Evolutionary conservation across 2,113 vertebrate genomes (phyloP).

Genomic region (Craseonycteris thonglongyai): DNA sequence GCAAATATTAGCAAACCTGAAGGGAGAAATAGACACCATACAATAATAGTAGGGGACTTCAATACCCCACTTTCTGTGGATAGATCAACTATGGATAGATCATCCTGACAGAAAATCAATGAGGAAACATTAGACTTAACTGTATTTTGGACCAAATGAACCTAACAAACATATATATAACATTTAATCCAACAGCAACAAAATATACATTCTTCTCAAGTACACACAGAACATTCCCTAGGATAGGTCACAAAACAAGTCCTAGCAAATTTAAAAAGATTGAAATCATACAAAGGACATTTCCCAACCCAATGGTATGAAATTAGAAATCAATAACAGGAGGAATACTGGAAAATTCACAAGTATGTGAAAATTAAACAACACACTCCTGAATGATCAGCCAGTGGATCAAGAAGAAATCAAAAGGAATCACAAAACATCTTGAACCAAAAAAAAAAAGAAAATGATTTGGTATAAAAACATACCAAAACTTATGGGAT

Average conservation of each 20-base stretch:
- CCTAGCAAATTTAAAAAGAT: neutral
- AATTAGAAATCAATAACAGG: neutral
- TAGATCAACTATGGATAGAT: neutral
- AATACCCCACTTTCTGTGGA: neutral
- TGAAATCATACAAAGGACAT: neutral
- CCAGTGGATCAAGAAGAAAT: neutral
- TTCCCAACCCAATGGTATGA: neutral
- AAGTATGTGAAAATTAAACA: neutral
- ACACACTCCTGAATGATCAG: neutral
- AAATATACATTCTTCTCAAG: neutral
- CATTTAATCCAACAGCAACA: neutral
- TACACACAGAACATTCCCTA: neutral
- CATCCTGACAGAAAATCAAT: neutral
- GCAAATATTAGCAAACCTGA: neutral
- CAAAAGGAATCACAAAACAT: neutral
- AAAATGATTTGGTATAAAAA: neutral
- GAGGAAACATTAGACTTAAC: neutral
- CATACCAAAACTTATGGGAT: neutral
- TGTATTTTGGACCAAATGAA: neutral
- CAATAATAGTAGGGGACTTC: neutral
- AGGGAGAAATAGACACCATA: neutral
- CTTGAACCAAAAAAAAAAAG: neutral
- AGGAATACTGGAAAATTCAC: neutral
- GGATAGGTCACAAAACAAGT: neutral
- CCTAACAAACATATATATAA: neutral